Percentiles rank a stretch among this genome's conserved stretches.
These are phyloP conservation scores for Acronicta leporina DNA, from an alignment of 2,888 invertebrate species.

Conservation along the genomic window DNA sequence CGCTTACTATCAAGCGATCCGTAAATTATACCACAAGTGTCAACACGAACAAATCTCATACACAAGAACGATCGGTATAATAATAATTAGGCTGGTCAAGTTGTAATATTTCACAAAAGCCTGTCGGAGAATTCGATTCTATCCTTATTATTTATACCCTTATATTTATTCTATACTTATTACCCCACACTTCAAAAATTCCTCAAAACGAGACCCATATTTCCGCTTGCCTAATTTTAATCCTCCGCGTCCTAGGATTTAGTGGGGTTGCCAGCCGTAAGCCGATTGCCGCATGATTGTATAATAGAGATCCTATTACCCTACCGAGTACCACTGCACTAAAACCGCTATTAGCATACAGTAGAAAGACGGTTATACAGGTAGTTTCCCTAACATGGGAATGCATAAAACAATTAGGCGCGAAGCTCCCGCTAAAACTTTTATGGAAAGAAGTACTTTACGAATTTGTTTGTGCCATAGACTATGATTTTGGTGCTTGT, in stretches of 20 bases:
- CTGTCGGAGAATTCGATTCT: too few relatives aligned
- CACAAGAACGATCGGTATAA: too few relatives aligned
- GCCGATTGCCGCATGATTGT: constrained; percentile 47
- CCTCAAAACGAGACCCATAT: constrained; percentile 1
- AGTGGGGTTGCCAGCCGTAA: constrained; percentile 45
- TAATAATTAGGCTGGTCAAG: background rate
- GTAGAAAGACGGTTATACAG: constrained; percentile 7
- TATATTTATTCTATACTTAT: too few relatives aligned
- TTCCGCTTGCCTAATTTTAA: constrained; percentile 38
- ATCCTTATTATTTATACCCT: too few relatives aligned
- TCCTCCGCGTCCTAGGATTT: constrained; percentile 38
- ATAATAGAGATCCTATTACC: constrained; percentile 43
- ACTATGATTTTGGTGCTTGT: constrained; percentile 6
- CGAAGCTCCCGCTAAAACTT: constrained; percentile 20
- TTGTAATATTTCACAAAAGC: background rate
- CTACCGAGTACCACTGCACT: constrained; percentile 23
- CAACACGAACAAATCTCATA: too few relatives aligned
- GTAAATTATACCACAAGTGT: too few relatives aligned
- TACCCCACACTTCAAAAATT: background rate
- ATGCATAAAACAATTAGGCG: too few relatives aligned
- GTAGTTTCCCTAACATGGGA: constrained; percentile 1
- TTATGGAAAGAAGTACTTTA: constrained; percentile 15
- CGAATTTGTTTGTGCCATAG: constrained; percentile 21
- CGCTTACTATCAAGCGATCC: too few relatives aligned
- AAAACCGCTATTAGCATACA: constrained; percentile 17